Evolutionary conservation across 2,888 invertebrate species (phyloP), one percentile per base, ranked within the genome.

Genomic region (Drosophila ochracea): DNA sequence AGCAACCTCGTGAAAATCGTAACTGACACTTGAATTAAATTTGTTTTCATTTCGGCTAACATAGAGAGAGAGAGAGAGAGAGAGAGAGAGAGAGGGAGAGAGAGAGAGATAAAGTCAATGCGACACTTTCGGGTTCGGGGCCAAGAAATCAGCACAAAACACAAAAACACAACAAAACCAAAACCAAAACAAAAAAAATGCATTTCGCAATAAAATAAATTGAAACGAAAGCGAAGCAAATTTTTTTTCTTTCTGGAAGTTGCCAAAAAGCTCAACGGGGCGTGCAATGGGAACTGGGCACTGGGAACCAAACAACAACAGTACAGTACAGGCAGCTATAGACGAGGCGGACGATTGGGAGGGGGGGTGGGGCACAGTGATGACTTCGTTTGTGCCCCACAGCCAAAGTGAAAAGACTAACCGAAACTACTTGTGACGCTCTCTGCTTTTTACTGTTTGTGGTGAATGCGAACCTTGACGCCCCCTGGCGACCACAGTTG

Each of bases 21-120:
- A 84, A 87, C 90, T 84, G 84, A 84, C 84, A 84, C 84, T 84
- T 84, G 84, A 84, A 84, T 84, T 89, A 84, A 87, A 84, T 84
- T 84, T 84, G 90, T 87, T 84, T 87, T 84, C 79, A 87, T 83
- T 84, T 73, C 61, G 73, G 66, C 57, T 53, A 52, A 59, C 7
- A 7, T 1, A 10, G 25, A 16, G 16, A 54, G 53, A 19, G 47
- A 25, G 13, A 4, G 6, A 6, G 25, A 16, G 21, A 54, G 53
- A 19, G 21, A 16, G n/a, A n/a, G 25, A 35, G 16, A 25, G 19
- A 37, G 64, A 63, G 43, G 3, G 19, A n/a, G 39, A 35, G 19
- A 35, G 5, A 25, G 25, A 39, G 66, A 65, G 70, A 60, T 65
- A 84, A 81, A 85, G 85, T 82, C 85, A 82, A 79, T 89, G 79